Evolutionary conservation across 1,140 invertebrate genomes (phyloP), one percentile per base, ranked within the genome.

Genomic region (Drosophila mauritiana): DNA sequence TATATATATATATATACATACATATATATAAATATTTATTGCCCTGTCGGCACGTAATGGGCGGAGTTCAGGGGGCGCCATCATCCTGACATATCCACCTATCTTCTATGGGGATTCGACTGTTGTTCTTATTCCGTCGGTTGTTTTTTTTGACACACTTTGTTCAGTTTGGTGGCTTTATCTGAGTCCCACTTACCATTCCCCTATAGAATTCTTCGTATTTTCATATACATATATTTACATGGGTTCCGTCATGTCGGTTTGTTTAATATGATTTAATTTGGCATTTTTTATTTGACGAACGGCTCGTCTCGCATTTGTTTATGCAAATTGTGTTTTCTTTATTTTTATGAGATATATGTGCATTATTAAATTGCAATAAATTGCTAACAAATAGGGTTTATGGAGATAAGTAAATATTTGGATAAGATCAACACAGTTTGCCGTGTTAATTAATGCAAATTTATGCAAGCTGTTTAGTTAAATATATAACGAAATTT

Each of bases 241-340:
- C 31, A 48, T 63, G 31, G 10, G 15, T 17, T 17, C 49, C 46
- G 25, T 63, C 52, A 36, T 77, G 73, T 69, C 51, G 62, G 58
- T 59, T 86, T 74, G 77, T 70, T 86, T 78, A 64, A 72, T 81
- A 70, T 86, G 68, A 86, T 85, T 81, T 78, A 85, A 86, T 86
- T 86, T 86, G 56, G 20, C 54, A 83, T 58, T 72, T 69, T 70
- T 56, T 58, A 56, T 80, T 85, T 81, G 59, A 54, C 51, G 49
- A 57, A 51, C 59, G 51, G 22, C 40, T 68, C 75, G 43, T 42
- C 62, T 53, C 72, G 27, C 57, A 46, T 85, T 84, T 80, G 57
- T 49, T 73, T 76, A 85, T 80, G 81, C 77, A 85, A 84, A 84
- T 84, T 53, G 17, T 42, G 43, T 69, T 52, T 64, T 68, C 54